Evolutionary conservation across 2,888 invertebrate genomes (phyloP).

Genomic region (Julus scandinavius): DNA sequence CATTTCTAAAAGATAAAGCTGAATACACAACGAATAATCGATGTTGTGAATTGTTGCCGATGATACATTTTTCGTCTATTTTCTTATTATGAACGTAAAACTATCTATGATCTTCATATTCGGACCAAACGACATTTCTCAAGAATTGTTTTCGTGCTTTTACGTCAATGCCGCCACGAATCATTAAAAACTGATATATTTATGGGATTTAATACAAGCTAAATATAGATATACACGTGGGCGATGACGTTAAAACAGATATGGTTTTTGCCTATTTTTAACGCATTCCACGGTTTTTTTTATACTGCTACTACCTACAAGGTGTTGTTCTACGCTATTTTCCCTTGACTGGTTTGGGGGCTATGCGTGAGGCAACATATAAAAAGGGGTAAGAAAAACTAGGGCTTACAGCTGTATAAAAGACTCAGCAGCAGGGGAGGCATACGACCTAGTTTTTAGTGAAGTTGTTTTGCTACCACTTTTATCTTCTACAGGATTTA

Average conservation of each 20-base stretch:
- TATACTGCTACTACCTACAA: neutral
- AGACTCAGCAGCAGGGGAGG: neutral
- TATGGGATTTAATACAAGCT: neutral
- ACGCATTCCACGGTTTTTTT: neutral
- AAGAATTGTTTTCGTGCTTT: neutral
- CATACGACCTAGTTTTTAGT: neutral
- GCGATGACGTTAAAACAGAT: neutral
- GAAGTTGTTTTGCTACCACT: neutral
- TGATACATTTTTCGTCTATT: too few relatives aligned
- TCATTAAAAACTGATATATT: neutral
- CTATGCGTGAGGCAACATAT: neutral
- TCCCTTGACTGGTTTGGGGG: neutral
- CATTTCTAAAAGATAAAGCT: too few relatives aligned
- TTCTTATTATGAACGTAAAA: neutral
- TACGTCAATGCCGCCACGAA: neutral
- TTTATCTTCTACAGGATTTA: constrained; percentile 15
- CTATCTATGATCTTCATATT: neutral
- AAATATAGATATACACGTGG: neutral
- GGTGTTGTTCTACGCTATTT: neutral
- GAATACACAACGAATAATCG: too few relatives aligned
- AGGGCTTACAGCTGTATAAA: neutral
- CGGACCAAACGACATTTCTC: neutral
- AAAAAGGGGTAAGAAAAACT: neutral
- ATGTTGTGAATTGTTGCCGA: too few relatives aligned
- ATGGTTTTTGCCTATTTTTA: constrained; percentile 7